These are phyloP conservation scores for Saguinus imperator DNA, from an alignment of 2,113 vertebrate species.

Conservation along the genomic window DNA sequence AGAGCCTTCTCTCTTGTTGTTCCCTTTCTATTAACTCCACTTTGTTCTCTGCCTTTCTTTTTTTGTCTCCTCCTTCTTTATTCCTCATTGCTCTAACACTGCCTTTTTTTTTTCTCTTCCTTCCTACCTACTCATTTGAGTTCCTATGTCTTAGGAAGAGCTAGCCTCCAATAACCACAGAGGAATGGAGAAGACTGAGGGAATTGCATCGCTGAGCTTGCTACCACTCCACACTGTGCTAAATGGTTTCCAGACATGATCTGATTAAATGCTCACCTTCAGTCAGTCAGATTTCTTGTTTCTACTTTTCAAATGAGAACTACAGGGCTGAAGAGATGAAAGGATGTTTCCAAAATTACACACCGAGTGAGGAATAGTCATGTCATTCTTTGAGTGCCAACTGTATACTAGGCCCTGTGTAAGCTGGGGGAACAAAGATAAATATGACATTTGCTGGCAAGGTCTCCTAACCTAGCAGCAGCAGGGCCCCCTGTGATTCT, in stretches of 20 bases:
- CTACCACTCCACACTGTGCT: not conserved
- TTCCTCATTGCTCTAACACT: not conserved
- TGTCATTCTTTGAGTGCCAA: not conserved
- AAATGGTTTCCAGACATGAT: fast-evolving
- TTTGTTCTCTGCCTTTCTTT: not conserved
- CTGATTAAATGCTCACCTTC: not conserved
- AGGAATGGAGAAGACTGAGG: not conserved
- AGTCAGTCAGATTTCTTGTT: not conserved
- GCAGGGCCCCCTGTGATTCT: not conserved
- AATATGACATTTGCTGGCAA: fast-evolving
- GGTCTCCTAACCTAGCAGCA: not conserved
- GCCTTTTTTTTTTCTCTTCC: not conserved
- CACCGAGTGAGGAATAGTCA: fast-evolving
- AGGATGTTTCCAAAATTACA: not conserved
- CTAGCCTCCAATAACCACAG: not conserved
- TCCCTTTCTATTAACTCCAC: not conserved
- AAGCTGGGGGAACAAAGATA: too few species aligned
- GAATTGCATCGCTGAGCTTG: not conserved
- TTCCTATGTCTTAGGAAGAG: not conserved
- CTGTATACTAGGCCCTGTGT: fast-evolving
- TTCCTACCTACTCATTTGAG: not conserved
- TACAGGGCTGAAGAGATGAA: not conserved
- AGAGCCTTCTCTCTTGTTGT: not conserved
- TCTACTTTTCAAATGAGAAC: not conserved
- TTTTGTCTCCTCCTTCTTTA: not conserved